Base-by-base conservation (phyloP, 2,888 invertebrate species). In the Pasiphila rectangulata region DNA sequence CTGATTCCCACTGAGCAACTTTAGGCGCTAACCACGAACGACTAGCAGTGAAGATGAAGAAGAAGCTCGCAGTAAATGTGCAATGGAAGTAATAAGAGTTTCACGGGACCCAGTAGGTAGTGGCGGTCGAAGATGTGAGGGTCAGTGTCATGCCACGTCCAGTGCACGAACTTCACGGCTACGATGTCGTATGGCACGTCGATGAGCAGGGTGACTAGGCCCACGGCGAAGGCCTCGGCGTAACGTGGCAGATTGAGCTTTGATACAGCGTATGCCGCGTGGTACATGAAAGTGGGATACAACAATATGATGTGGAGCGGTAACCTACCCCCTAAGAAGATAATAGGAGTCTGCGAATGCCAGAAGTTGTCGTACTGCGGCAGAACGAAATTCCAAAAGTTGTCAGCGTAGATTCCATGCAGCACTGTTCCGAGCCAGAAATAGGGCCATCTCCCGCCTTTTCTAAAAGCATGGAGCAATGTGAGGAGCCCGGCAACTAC, bases 101-200 rank as follows among this genome's bases (percentile, higher is more conserved):
- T 93, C 94, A 95, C 0, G 95, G 95, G 13, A 95, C 94, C 93
- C 93, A 94, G 76, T 95, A n/a, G n/a, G n/a, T n/a, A 95, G 74
- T 93, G 92, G 25, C 95, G 90, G 70, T 95, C 95, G 54, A 71
- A 81, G 75, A 93, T 90, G 62, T 93, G 93, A 2, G 93, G 92
- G 71, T 93, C 93, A 0, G 93, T 93, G 66, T 93, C 93, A 60
- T 95, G 95, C 95, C 95, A 96, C 1, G 94, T 93, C 95, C 95
- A 95, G 82, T 95, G 95, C 9, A 95, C 79, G 69, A 93, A 93
- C 72, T 94, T 94, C 6, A 95, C 92, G 0, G 93, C 92, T 47
- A 94, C 92, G 38, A 95, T 94, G 67, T 95, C 95, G 69, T 94
- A 95, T 0, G 95, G 95, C 34, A 95, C 84, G 69, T 96, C 95